Evolutionary conservation across 2,888 invertebrate genomes (phyloP).

Genomic region (Portevinia maculata): DNA sequence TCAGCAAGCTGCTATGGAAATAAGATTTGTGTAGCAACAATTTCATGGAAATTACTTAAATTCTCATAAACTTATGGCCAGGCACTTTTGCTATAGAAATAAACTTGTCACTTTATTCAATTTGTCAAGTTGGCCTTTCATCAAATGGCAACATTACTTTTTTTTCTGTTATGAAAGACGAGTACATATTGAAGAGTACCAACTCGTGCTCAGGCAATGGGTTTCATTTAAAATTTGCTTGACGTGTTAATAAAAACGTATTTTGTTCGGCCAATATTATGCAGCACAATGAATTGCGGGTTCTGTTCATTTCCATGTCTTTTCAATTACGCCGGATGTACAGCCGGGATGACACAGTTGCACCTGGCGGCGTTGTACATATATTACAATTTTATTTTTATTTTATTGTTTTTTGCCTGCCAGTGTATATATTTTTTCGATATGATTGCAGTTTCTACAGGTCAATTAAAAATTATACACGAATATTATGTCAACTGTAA

Average conservation of each 20-base stretch:
- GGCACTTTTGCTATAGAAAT: neutral
- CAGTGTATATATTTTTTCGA: neutral
- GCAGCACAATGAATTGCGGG: conserved; percentile 1
- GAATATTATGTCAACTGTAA: neutral
- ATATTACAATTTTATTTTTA: neutral
- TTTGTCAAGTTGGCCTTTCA: conserved; percentile 2
- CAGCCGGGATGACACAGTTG: neutral
- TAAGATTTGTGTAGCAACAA: too few relatives aligned
- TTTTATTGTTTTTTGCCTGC: neutral
- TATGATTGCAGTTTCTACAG: neutral
- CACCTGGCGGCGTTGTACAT: neutral
- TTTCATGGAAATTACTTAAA: too few relatives aligned
- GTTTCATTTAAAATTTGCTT: conserved; percentile 17
- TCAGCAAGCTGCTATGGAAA: too few relatives aligned
- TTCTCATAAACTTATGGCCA: too few relatives aligned
- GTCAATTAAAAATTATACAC: neutral
- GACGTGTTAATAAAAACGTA: conserved; percentile 21
- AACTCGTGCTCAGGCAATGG: neutral
- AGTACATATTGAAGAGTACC: too few relatives aligned
- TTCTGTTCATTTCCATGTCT: neutral
- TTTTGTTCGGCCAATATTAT: conserved; percentile 1
- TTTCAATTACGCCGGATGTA: neutral
- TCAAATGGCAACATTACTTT: neutral
- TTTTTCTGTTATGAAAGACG: neutral
- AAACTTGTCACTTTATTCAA: neutral